Conservation (phyloP, 2,888 invertebrate species). For the Thecophora atra region DNA sequence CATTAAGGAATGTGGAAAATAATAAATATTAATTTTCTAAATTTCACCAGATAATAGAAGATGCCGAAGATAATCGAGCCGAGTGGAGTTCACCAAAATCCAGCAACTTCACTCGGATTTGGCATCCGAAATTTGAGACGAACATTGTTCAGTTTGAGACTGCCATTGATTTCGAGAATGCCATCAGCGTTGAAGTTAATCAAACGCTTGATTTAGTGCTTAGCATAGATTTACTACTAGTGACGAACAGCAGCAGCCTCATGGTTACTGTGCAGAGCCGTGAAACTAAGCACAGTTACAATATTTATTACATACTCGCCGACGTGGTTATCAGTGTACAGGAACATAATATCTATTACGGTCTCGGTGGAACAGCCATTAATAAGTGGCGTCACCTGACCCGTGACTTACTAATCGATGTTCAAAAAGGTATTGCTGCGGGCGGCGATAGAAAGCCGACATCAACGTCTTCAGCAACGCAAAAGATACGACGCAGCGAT, state of each 20-base stretch:
- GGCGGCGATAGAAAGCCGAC: constrained; percentile 54
- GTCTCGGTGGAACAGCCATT: constrained; percentile 73
- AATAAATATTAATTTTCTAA: constrained; percentile 9
- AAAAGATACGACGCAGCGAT: constrained; percentile 63
- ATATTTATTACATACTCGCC: constrained; percentile 83
- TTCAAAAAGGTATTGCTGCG: constrained; percentile 87
- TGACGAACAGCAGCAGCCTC: constrained; percentile 80
- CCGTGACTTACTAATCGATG: constrained; percentile 87
- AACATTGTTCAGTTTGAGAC: constrained; percentile 79
- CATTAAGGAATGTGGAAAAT: neutral
- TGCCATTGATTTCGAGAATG: constrained; percentile 74
- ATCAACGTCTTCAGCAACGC: constrained; percentile 30
- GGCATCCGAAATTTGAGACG: constrained; percentile 70
- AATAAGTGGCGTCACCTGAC: constrained; percentile 82
- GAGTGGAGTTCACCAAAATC: constrained; percentile 81
- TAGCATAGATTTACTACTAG: constrained; percentile 76
- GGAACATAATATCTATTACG: constrained; percentile 86
- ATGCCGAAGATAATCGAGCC: constrained; percentile 75
- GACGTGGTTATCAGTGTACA: constrained; percentile 77
- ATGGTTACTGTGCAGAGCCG: constrained; percentile 81
- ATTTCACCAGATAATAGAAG: constrained; percentile 71
- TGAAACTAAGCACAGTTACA: constrained; percentile 80
- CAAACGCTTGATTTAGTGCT: constrained; percentile 80
- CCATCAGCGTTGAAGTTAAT: constrained; percentile 68
- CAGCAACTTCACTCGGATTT: constrained; percentile 73